Base-by-base conservation (phyloP, 2,888 invertebrate species). In the Zhuqinia jingwanae region DNA sequence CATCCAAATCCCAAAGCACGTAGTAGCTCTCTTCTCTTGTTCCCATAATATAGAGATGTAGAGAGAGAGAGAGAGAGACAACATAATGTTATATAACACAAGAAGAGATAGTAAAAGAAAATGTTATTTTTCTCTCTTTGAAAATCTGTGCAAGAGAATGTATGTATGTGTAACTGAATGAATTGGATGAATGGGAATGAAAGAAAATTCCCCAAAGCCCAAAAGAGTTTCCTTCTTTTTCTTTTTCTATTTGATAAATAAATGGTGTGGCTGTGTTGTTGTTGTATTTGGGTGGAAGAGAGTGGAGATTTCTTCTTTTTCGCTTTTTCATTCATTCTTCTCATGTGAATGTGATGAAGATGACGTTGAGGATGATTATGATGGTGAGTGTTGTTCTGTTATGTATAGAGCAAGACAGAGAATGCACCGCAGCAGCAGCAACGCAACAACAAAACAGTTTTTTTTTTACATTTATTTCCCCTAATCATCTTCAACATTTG, bases 131-230 rank as follows among this genome's bases (percentile, higher is more conserved):
- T 80, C 25, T 70, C 47, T 42, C 22, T 22, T 47, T 47, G n/a
- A 17, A 70, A 70, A 70, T 70, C 63, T 63, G 22, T 70, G 47
- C 47, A 53, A 11, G 53, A 53, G 17, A 53, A 53, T 36, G 8
- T 36, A 36, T 36, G 27, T 53, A 75, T n/a, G n/a, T n/a, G n/a
- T n/a, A 36, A 53, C 53, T 53, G 53, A 53, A 75, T 75, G 53
- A 75, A 75, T 75, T 50, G 30, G 75, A 30, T 58, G 60, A 70
- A 82, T 65, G 58, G 20, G 53, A 73, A 82, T 60, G 73, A 60
- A 58, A 50, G 58, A 73, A 82, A 82, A 73, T 45, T 73, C 81
- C 70, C 81, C 42, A 73, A 73, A 73, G 80, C 80, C 80, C 80
- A 70, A 42, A 80, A 53, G 68, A 80, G 80, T 80, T 56, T 70